Percentiles rank a stretch among this genome's conserved stretches.
Evolutionary conservation across 2,888 invertebrate genomes (phyloP).

Genomic region (Hyposoter didymator): DNA sequence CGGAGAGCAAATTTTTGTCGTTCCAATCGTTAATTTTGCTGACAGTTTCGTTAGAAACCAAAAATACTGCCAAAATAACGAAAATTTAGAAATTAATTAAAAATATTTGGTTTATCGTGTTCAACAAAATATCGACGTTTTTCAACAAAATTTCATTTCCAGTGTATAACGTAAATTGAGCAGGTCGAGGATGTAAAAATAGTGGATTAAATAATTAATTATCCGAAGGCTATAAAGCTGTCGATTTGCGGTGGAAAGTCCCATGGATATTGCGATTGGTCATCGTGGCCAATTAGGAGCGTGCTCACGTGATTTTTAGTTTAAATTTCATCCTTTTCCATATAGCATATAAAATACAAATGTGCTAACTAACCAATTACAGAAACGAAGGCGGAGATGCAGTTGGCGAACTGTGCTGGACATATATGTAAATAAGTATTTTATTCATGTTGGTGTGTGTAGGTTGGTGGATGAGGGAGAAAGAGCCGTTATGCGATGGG

Average conservation of each 20-base stretch:
- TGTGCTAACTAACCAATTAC: slow-evolving; percentile 80
- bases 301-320: slow-evolving; percentile 34
- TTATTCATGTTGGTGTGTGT: neutral
- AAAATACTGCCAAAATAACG: too few relatives aligned
- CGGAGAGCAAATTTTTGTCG: too few relatives aligned
- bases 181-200: neutral
- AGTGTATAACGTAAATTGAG: neutral
- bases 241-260: slow-evolving; percentile 13
- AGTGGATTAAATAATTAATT: neutral
- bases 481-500: slow-evolving; percentile 43
- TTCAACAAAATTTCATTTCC: too few relatives aligned
- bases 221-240: neutral
- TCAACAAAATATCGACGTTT: too few relatives aligned
- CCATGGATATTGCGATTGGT: slow-evolving; percentile 37
- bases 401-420: slow-evolving; percentile 38
- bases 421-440: slow-evolving; percentile 20
- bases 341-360: slow-evolving; percentile 73
- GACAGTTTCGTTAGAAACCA: too few relatives aligned
- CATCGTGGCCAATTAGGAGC: slow-evolving; percentile 57
- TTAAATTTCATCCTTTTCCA: slow-evolving; percentile 42
- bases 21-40: too few relatives aligned
- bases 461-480: neutral
- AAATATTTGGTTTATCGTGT: too few relatives aligned
- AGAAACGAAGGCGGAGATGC: slow-evolving; percentile 64
- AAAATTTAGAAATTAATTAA: too few relatives aligned